These are phyloP conservation scores for Trachurus trachurus DNA, from an alignment of 2,797 vertebrate species.

Conservation along the genomic window DNA sequence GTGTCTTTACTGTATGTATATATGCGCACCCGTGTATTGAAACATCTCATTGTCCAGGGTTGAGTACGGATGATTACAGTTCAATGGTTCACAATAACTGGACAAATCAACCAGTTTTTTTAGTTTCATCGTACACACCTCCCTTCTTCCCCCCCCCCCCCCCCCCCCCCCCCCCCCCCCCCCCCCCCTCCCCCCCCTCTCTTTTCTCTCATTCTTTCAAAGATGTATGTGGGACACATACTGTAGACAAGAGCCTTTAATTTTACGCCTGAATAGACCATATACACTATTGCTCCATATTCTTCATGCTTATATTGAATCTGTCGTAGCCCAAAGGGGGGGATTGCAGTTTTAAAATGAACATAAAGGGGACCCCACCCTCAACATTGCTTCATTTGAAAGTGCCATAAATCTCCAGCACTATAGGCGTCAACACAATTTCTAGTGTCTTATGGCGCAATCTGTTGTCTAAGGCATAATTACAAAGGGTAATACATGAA, in stretches of 20 bases:
- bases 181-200: conserved; percentile 9
- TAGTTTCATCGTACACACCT: conserved; percentile 61
- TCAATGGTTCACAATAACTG: conserved; percentile 54
- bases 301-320: conserved; percentile 74
- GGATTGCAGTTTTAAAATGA: conserved; percentile 71
- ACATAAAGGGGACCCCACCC: conserved; percentile 59
- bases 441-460: conserved; percentile 50
- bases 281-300: conserved; percentile 75
- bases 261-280: conserved; percentile 85
- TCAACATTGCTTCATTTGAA: conserved; percentile 34
- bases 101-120: conserved; percentile 63
- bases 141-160: conserved; percentile 18
- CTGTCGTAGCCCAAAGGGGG: conserved; percentile 49
- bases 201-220: conserved; percentile 38
- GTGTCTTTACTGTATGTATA: not conserved
- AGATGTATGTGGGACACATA: conserved; percentile 80
- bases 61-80: conserved; percentile 55
- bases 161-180: not conserved
- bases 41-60: conserved; percentile 51
- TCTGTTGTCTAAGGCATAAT: conserved; percentile 69
- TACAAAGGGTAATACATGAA: conserved; percentile 66
- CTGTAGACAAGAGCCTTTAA: conserved; percentile 83
- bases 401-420: conserved; percentile 61
- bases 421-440: conserved; percentile 40
- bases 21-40: conserved; percentile 32